Evolutionary conservation across 2,888 invertebrate genomes (phyloP).

Genomic region (Watsonalla binaria): DNA sequence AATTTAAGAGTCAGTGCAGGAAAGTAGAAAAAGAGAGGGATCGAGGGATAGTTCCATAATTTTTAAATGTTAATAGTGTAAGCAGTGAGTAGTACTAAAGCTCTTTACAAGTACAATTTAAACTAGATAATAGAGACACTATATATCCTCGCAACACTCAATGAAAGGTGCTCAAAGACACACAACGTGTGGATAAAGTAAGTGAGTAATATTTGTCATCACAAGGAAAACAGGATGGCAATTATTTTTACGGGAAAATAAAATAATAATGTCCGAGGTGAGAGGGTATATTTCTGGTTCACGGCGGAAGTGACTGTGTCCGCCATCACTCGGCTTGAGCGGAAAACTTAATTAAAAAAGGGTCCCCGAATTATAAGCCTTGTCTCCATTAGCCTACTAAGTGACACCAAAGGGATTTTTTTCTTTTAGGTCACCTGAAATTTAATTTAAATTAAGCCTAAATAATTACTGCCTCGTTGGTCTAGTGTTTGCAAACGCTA

Average conservation of each 20-base stretch:
- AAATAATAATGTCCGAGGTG: not conserved
- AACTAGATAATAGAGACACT: too few species aligned
- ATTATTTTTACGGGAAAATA: not conserved
- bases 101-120: too few species aligned
- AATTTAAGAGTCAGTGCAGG: too few species aligned
- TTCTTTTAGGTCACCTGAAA: slow-evolving; percentile 32
- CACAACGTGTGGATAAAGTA: too few species aligned
- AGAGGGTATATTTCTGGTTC: not conserved
- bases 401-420: slow-evolving; percentile 34
- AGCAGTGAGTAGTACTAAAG: too few species aligned
- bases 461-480: too few species aligned
- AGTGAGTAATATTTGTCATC: not conserved
- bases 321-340: slow-evolving; percentile 10
- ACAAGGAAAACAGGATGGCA: not conserved
- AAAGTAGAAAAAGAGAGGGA: too few species aligned
- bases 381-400: slow-evolving; percentile 39
- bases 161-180: too few species aligned
- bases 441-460: slow-evolving; percentile 28
- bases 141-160: too few species aligned
- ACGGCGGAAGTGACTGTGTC: not conserved
- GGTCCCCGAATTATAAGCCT: slow-evolving; percentile 32
- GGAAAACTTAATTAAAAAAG: slow-evolving; percentile 46
- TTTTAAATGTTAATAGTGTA: too few species aligned
- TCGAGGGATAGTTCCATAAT: too few species aligned
- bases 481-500: too few species aligned